Evolutionary conservation across 2,113 vertebrate genomes (phyloP).

Genomic region (Alethe diademata): DNA sequence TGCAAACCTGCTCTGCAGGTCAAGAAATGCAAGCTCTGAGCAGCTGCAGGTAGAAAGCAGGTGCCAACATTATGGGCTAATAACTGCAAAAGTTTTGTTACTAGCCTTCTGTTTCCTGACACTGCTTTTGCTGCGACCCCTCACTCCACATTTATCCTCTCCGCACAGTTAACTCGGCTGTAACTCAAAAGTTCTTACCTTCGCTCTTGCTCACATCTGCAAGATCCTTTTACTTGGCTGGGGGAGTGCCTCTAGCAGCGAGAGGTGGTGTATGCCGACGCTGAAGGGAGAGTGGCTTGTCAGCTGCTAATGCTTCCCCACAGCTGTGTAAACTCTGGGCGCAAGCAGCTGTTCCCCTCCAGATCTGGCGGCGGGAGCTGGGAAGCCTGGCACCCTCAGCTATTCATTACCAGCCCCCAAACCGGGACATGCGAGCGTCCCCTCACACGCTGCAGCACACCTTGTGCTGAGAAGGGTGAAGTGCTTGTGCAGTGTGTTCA

Average conservation of each 20-base stretch:
- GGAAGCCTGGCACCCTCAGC: conserved; percentile 34
- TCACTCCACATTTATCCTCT: not conserved
- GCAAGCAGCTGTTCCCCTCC: conserved; percentile 46
- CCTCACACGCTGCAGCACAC: not conserved
- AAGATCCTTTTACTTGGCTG: not conserved
- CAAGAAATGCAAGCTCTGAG: not conserved
- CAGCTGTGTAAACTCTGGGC: conserved; percentile 54
- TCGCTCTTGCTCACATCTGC: not conserved
- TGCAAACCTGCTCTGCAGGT: not conserved
- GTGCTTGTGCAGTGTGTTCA: not conserved
- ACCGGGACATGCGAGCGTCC: not conserved
- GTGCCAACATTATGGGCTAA: not conserved
- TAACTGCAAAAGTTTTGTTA: not conserved
- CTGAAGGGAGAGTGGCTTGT: not conserved
- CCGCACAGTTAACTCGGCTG: not conserved
- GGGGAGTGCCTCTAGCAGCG: not conserved
- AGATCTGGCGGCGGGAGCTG: not conserved
- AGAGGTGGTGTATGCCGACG: not conserved
- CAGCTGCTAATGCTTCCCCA: conserved; percentile 51
- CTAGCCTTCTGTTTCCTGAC: not conserved
- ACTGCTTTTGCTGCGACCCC: not conserved
- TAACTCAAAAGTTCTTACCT: not conserved
- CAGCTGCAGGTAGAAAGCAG: not conserved
- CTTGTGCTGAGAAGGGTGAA: not conserved
- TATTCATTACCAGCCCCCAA: not conserved